A percentile compares a stretch with the other conserved stretches of the same genome.
phyloP scores from a whole-genome alignment of 2,113 vertebrate species.

The Tachuris rubrigastra region DNA sequence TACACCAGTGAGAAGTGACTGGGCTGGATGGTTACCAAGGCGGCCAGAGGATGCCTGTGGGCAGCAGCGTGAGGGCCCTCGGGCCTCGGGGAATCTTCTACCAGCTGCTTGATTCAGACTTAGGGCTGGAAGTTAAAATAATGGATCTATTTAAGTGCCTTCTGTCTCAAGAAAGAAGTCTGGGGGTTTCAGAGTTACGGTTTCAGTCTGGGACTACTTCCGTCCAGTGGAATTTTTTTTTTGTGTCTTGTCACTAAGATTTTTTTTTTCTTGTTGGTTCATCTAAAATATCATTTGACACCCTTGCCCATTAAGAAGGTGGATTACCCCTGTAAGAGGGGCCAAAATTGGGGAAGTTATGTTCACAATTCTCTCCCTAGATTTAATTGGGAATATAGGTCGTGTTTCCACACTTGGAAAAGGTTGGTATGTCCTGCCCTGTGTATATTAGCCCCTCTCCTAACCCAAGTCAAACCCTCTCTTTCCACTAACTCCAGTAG shows the following conservation, averaged over 20 bases:
- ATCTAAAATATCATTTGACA: slow-evolving; percentile 84
- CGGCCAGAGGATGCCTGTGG: slow-evolving; percentile 66
- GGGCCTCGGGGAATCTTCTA: slow-evolving; percentile 61
- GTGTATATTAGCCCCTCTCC: slow-evolving; percentile 98
- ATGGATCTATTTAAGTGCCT: slow-evolving; percentile 78
- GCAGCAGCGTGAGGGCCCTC: slow-evolving; percentile 53
- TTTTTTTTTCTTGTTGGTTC: slow-evolving; percentile 81
- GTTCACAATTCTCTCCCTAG: slow-evolving; percentile 99
- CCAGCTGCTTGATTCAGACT: slow-evolving; percentile 74
- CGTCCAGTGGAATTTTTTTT: slow-evolving; percentile 77
- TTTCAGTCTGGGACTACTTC: slow-evolving; percentile 79
- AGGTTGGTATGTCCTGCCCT: slow-evolving; percentile 99
- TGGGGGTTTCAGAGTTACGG: slow-evolving; percentile 79
- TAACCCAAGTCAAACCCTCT: slow-evolving; percentile 92
- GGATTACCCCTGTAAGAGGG: slow-evolving; percentile 87
- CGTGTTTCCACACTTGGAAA: slow-evolving; percentile 99
- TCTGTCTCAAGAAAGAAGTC: slow-evolving; percentile 79
- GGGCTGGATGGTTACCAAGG: slow-evolving; percentile 79
- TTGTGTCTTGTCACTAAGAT: slow-evolving; percentile 76
- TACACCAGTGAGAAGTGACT: slow-evolving; percentile 72
- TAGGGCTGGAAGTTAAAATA: slow-evolving; percentile 75
- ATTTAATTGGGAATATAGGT: slow-evolving; percentile 99
- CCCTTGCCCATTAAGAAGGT: slow-evolving; percentile 86
- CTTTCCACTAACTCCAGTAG: slow-evolving; percentile 94
- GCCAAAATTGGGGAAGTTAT: slow-evolving; percentile 91